phyloP scores from a whole-genome alignment of 23 tunicate genomes.

The Ciona savignyi region DNA sequence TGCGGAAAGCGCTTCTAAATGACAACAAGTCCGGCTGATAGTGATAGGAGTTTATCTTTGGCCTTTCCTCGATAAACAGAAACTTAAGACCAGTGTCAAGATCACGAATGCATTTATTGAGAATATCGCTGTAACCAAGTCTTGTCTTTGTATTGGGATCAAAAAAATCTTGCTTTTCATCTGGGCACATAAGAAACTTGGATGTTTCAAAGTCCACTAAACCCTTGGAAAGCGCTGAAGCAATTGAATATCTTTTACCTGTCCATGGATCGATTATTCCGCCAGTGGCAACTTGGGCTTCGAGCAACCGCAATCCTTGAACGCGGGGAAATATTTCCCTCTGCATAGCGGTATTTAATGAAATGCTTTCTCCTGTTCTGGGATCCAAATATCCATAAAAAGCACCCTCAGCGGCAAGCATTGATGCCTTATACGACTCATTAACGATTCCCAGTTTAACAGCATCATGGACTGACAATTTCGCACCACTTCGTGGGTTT shows the following conservation, averaged over 20 bases:
- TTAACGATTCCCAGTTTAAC: slow-evolving; percentile 61
- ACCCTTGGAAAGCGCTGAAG: slow-evolving; percentile 29
- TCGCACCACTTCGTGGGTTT: slow-evolving; percentile 80
- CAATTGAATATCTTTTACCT: slow-evolving; percentile 37
- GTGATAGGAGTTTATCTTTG: slow-evolving; percentile 10
- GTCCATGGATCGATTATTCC: slow-evolving; percentile 94
- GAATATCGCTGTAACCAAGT: slow-evolving; percentile 59
- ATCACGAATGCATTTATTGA: slow-evolving; percentile 88
- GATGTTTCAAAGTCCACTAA: slow-evolving; percentile 64
- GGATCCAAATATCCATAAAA: slow-evolving; percentile 92
- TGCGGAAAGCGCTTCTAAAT: slow-evolving; percentile 83
- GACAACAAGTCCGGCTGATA: slow-evolving; percentile 88
- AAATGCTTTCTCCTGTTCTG: slow-evolving; percentile 57
- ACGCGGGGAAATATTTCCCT: slow-evolving; percentile 72
- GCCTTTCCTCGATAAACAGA: slow-evolving; percentile 86
- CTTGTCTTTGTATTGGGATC: slow-evolving; percentile 63
- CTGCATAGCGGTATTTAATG: slow-evolving; percentile 58
- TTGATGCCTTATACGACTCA: slow-evolving; percentile 29
- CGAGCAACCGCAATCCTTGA: slow-evolving; percentile 87
- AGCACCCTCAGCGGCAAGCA: slow-evolving; percentile 88
- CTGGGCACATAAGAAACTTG: slow-evolving; percentile 24
- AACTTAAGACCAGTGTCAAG: slow-evolving; percentile 85
- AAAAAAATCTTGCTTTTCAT: slow-evolving; percentile 57
- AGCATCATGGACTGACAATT: slow-evolving; percentile 71
- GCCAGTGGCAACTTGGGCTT: slow-evolving; percentile 92